Percentiles rank a stretch among this genome's conserved stretches.
Conservation (phyloP, 2,888 invertebrate species). For the Rhagonycha fulva region DNA sequence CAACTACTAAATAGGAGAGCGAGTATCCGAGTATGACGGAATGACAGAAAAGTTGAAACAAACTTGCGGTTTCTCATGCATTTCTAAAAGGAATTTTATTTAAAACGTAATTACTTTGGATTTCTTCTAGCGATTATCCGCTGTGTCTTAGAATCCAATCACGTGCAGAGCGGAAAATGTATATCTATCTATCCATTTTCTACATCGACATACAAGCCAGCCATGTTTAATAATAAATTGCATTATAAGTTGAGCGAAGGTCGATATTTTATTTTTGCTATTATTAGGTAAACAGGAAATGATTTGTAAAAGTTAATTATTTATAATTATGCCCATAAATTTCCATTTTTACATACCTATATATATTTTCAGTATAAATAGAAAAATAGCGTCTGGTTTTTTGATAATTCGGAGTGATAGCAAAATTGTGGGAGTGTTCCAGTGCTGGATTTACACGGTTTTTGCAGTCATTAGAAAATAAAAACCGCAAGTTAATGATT, state of each 20-base stretch:
- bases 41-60: neutral
- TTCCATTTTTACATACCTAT: neutral
- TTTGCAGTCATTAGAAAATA: neutral
- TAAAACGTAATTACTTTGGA: too few species aligned
- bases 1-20: too few species aligned
- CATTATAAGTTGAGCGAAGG: neutral
- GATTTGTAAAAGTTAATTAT: neutral
- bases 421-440: neutral
- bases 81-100: too few species aligned
- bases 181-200: neutral
- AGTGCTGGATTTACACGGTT: neutral
- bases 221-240: neutral
- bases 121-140: too few species aligned
- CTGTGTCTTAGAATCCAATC: too few species aligned
- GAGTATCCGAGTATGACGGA: neutral
- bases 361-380: neutral
- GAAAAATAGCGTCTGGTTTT: neutral
- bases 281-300: neutral
- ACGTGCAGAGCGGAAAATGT: neutral
- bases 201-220: neutral
- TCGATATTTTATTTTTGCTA: neutral
- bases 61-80: too few species aligned
- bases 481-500: neutral
- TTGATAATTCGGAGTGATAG: neutral
- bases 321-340: neutral